A percentile compares a stretch with the other conserved stretches of the same genome.
phyloP scores from a whole-genome alignment of 2,888 invertebrate species.

The Plagiodera versicolora region DNA sequence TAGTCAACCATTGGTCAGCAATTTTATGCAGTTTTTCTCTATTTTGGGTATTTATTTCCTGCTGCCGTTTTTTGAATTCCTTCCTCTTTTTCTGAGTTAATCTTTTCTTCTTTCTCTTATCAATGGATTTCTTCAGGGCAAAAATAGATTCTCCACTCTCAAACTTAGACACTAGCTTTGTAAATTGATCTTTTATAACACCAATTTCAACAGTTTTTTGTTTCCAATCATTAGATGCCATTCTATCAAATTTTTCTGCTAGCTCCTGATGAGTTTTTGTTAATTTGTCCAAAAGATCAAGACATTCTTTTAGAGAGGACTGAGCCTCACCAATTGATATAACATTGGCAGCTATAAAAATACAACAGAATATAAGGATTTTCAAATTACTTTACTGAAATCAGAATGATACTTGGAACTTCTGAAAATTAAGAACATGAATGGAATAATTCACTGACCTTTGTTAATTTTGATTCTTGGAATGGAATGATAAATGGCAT shows the following conservation, averaged over 20 bases:
- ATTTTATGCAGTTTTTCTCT: conserved; percentile 60
- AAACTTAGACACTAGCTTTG: conserved; percentile 50
- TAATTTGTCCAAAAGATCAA: conserved; percentile 50
- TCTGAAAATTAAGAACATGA: neutral
- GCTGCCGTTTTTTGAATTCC: conserved; percentile 53
- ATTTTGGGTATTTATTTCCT: conserved; percentile 43
- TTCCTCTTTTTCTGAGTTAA: conserved; percentile 57
- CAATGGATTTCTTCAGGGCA: conserved; percentile 53
- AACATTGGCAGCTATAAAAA: conserved; percentile 22
- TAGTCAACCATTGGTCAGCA: conserved; percentile 69
- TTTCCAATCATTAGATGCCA: conserved; percentile 62
- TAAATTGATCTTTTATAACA: conserved; percentile 56
- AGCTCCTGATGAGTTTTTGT: conserved; percentile 54
- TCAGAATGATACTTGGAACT: too few relatives aligned
- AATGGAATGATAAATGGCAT: conserved; percentile 37
- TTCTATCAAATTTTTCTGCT: conserved; percentile 52
- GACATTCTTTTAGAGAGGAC: conserved; percentile 43
- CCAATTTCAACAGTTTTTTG: conserved; percentile 57
- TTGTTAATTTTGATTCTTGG: conserved; percentile 43
- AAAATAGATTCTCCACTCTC: conserved; percentile 55
- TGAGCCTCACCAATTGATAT: conserved; percentile 52
- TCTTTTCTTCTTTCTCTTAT: conserved; percentile 56
- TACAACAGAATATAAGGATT: too few relatives aligned
- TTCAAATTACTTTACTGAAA: too few relatives aligned
- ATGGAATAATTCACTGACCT: conserved; percentile 19